Percentiles rank a stretch among this genome's conserved stretches.
These are phyloP conservation scores for Xestobium rufovillosum DNA, from an alignment of 2,888 invertebrate genomes.

Conservation along the genomic window DNA sequence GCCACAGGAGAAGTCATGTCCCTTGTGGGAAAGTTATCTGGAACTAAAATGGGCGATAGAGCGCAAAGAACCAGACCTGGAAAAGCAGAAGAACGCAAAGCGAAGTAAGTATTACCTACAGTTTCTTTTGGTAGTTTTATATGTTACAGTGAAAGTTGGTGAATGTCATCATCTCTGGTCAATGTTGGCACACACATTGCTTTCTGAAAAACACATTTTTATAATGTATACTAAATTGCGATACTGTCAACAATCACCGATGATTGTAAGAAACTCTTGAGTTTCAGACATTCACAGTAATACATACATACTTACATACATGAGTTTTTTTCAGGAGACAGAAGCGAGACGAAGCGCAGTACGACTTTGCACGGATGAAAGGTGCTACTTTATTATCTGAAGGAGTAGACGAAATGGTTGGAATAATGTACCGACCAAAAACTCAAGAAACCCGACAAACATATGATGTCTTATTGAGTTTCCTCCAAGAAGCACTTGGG, in stretches of 20 bases:
- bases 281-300: neutral
- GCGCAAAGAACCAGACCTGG: constrained; percentile 89
- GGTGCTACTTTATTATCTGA: constrained; percentile 80
- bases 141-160: neutral
- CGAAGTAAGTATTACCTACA: constrained; percentile 57
- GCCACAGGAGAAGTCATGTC: constrained; percentile 98
- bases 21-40: constrained; percentile 80
- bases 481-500: constrained; percentile 94
- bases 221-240: constrained; percentile 7
- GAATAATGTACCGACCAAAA: constrained; percentile 91
- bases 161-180: neutral
- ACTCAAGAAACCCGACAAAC: constrained; percentile 97
- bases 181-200: constrained; percentile 2
- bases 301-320: neutral
- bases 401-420: constrained; percentile 86
- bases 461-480: constrained; percentile 90
- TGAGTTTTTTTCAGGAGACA: constrained; percentile 53
- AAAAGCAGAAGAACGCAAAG: constrained; percentile 87
- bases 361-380: constrained; percentile 85
- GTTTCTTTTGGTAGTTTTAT: neutral
- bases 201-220: constrained; percentile 8
- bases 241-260: constrained; percentile 2
- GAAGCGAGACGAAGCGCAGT: constrained; percentile 87
- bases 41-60: constrained; percentile 94
- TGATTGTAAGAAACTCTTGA: neutral